phyloP scores from a whole-genome alignment of 2,888 invertebrate genomes.

The Orthosia incerta region DNA sequence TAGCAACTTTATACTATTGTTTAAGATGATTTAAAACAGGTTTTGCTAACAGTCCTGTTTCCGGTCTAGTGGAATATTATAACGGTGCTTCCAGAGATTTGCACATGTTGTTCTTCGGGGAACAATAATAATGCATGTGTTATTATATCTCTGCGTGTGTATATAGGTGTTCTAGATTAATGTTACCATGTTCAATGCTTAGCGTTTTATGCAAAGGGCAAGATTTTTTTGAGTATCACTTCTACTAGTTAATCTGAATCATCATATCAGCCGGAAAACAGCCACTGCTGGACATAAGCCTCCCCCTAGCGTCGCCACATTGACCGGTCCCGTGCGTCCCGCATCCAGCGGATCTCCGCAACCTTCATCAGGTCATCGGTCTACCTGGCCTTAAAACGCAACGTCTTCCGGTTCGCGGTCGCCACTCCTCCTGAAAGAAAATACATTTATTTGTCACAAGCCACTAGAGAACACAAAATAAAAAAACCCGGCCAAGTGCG shows the following conservation, averaged over 20 bases:
- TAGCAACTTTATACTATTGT: background rate
- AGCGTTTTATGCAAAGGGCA: background rate
- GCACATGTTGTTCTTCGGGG: background rate
- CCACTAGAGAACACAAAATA: too few relatives aligned
- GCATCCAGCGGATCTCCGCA: too few relatives aligned
- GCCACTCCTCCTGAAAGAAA: too few relatives aligned
- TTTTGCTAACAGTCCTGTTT: background rate
- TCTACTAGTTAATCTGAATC: background rate
- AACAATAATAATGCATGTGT: background rate
- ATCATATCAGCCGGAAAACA: too few relatives aligned
- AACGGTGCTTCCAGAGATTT: background rate
- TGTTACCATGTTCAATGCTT: background rate
- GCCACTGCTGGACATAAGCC: too few relatives aligned
- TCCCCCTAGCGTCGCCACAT: too few relatives aligned
- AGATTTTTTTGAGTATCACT: background rate
- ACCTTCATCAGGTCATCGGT: too few relatives aligned
- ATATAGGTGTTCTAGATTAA: background rate
- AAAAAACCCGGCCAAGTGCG: too few relatives aligned
- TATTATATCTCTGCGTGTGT: background rate
- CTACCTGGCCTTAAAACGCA: too few relatives aligned
- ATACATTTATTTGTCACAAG: too few relatives aligned
- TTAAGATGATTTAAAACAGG: background rate
- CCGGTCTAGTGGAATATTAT: background rate
- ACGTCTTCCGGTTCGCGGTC: too few relatives aligned
- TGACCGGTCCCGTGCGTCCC: too few relatives aligned